Evolutionary conservation across 2,113 vertebrate species (phyloP), one percentile per base, ranked within the genome.

Genomic region (Ahaetulla prasina): DNA sequence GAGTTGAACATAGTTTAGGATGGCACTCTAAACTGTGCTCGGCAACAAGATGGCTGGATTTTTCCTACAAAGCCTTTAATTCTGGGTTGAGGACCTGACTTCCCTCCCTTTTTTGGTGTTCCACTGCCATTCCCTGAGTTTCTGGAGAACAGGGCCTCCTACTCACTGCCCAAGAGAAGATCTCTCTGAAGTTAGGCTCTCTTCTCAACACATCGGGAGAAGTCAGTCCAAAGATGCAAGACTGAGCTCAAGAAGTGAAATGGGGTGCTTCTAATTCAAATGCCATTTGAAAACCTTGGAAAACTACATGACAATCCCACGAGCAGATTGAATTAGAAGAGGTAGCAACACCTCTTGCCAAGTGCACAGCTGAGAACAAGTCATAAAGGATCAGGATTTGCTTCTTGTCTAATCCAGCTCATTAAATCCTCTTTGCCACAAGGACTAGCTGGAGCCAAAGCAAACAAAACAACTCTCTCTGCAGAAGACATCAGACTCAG

Each of bases 361-460:
- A 95, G 87, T 93, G 93, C 94, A 92, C 2, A 27, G 92, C 95
- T 92, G 95, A 94, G 25, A 89, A 93, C 87, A 96, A 52, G 94
- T 94, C 85, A 88, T 90, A 87, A 93, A 94, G 80, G 92, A 93
- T 86, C 93, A 96, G 93, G 95, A 92, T 93, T 85, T 95, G 95
- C 96, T 93, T 91, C 93, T 91, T 74, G 45, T 92, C 94, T 96
- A 96, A 97, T 95, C 96, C 95, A 96, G 93, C 88, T 93, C 80
- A 86, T 85, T 90, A 96, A 97, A 97, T 96, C 95, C 93, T 95
- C 96, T 96, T 93, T 96, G 68, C 92, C 95, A 89, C 90, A 4
- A 18, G 52, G 52, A 94, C 91, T 94, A 95, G 95, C 95, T 94
- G 95, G 91, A 94, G 92, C 94, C 92, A 96, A 92, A 96, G 95